Base-by-base conservation (phyloP, 92 coral and sea anemone genomes). In the Epizoanthus illoricatus region DNA sequence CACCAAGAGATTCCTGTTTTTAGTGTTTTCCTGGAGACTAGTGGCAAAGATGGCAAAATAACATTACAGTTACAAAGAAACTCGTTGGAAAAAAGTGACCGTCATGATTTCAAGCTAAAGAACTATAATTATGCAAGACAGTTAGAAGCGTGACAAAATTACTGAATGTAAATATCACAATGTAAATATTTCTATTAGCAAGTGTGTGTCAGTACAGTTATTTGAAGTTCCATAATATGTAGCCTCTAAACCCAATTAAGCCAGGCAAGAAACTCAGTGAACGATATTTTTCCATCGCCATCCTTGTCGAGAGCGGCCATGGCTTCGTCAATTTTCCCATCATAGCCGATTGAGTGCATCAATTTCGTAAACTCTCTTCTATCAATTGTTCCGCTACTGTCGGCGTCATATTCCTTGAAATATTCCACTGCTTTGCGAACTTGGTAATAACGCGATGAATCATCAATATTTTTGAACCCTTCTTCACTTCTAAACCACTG, bases 231-330 rank as follows among this genome's bases (percentile, higher is more conserved):
- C 45, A 13, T 19, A 55, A 69, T 8, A 0, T 6, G 20, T 69
- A 39, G 40, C 12, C 16, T 16, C 64, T 52, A 62, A 21, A 85
- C 64, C 88, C 86, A 88, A 70, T 93, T 91, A 42, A 93, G 90
- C 93, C 94, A 95, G 33, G 85, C 87, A 52, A 95, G 80, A 71
- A 95, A 93, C 84, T 95, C 98, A 5, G 90, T 78, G 79, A 95
- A 95, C 5, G 97, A 95, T 65, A 95, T 89, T 43, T 91, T 86
- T 7, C 97, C 98, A 69, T 95, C 92, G 5, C 97, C 98, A 74
- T 90, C 88, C 45, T 87, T 89, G 83, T 95, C 98, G 69, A 95
- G 86, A 5, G 68, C 39, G 64, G 81, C 75, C 80, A 87, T 52
- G 1, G 95, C 95, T 20, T 56, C 81, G 63, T 91, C 88, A 20